Conservation (phyloP, 2,888 invertebrate genomes). For the Lasiommata megera region DNA sequence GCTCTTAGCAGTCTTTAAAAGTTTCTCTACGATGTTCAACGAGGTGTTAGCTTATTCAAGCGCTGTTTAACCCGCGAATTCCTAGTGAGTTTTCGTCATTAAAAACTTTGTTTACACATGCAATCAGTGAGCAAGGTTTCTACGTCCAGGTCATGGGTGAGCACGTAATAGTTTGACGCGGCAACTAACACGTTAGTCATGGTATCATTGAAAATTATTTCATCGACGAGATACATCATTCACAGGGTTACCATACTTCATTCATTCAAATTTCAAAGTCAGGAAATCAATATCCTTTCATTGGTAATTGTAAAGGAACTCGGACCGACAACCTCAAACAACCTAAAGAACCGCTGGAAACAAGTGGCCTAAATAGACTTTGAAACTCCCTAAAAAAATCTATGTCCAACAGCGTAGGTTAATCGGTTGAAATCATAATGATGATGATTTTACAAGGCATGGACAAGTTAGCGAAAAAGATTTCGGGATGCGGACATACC, state of each 20-base stretch:
- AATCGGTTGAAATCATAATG: too few relatives aligned
- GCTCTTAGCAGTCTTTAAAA: not conserved
- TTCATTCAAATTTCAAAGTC: not conserved
- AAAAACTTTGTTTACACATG: constrained; percentile 27
- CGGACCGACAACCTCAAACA: too few relatives aligned
- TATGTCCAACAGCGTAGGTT: too few relatives aligned
- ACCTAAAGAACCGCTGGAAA: too few relatives aligned
- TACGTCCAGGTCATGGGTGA: constrained; percentile 57
- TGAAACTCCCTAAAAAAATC: too few relatives aligned
- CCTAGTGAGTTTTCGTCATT: constrained; percentile 21
- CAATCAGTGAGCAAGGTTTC: constrained; percentile 33
- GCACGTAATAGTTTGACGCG: constrained; percentile 47
- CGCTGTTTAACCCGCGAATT: constrained; percentile 10
- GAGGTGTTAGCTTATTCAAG: not conserved
- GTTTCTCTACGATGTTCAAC: not conserved
- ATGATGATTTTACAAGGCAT: too few relatives aligned
- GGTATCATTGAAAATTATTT: constrained; percentile 40
- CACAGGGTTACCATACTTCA: not conserved
- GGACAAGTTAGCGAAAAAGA: too few relatives aligned
- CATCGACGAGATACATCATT: constrained; percentile 35
- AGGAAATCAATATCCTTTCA: too few relatives aligned
- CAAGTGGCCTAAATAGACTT: too few relatives aligned
- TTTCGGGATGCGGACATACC: too few relatives aligned
- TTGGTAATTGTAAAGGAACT: too few relatives aligned
- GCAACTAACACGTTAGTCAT: constrained; percentile 55